These are phyloP conservation scores for Pyxicephalus adspersus DNA, from an alignment of 2,113 vertebrate species.

Conservation along the genomic window DNA sequence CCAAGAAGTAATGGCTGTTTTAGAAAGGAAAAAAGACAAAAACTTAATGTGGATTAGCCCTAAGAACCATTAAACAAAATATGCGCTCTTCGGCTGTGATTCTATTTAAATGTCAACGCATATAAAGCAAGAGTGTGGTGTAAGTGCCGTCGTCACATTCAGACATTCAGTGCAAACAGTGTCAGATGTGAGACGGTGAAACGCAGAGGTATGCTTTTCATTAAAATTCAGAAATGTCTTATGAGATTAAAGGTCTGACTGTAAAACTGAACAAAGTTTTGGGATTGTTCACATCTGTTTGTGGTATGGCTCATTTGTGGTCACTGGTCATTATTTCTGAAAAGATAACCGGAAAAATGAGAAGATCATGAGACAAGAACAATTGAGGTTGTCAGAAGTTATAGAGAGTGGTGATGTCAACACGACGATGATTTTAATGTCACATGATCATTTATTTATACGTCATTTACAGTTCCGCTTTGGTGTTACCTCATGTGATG, in stretches of 20 bases:
- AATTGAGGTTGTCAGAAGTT: conserved; percentile 19
- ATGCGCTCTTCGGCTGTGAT: conserved; percentile 4
- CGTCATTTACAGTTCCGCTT: background rate
- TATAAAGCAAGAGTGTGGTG: conserved; percentile 3
- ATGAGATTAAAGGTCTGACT: conserved; percentile 28
- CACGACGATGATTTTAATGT: background rate
- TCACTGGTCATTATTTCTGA: conserved; percentile 22
- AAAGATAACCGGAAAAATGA: conserved; percentile 28
- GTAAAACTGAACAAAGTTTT: conserved; percentile 22
- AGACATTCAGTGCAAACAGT: conserved; percentile 30
- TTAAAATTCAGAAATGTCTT: conserved; percentile 42
- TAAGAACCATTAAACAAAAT: conserved; percentile 37
- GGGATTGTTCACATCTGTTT: conserved; percentile 19
- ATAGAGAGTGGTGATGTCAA: background rate
- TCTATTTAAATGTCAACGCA: conserved; percentile 31
- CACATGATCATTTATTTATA: conserved; percentile 3
- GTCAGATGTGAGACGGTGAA: conserved; percentile 20
- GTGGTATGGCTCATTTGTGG: conserved; percentile 32
- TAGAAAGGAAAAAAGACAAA: conserved; percentile 10
- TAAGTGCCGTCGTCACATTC: conserved; percentile 31
- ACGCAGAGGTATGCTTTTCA: conserved; percentile 24
- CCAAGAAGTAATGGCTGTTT: conserved; percentile 32
- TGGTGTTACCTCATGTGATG: background rate
- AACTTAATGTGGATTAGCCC: conserved; percentile 25
- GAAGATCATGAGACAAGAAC: conserved; percentile 8